Evolutionary conservation across 2,113 vertebrate species (phyloP).

Genomic region (Clarias magur): DNA sequence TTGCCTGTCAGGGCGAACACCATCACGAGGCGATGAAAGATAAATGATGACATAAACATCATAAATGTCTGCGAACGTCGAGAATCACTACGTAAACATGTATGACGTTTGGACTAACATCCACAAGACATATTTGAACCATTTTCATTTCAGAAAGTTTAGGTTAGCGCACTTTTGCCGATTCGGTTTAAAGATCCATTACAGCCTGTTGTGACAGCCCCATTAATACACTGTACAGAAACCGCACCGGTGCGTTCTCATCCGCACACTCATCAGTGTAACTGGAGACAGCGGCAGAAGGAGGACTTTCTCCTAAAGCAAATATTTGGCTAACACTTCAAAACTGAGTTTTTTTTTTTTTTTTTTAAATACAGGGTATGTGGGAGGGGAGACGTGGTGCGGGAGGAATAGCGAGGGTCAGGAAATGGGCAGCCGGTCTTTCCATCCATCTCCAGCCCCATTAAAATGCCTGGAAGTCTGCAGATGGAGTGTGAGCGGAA

Average conservation of each 20-base stretch:
- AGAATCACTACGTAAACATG: not conserved
- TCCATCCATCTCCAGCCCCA: slow-evolving; percentile 23
- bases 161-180: not conserved
- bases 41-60: slow-evolving; percentile 52
- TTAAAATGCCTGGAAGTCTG: slow-evolving; percentile 9
- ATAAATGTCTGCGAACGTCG: not conserved
- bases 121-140: not conserved
- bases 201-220: not conserved
- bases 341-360: not conserved
- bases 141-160: not conserved
- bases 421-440: not conserved
- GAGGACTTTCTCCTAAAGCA: slow-evolving; percentile 13
- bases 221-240: slow-evolving; percentile 5
- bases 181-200: slow-evolving; percentile 17
- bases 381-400: not conserved
- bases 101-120: not conserved
- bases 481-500: not conserved
- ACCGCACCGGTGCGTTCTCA: not conserved
- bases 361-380: not conserved
- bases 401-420: slow-evolving; percentile 15
- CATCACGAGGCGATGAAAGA: slow-evolving; percentile 26
- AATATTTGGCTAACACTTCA: slow-evolving; percentile 22
- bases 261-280: not conserved
- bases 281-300: not conserved
- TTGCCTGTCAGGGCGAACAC: slow-evolving; percentile 42